Percentiles rank a stretch among this genome's conserved stretches.
phyloP scores from a whole-genome alignment of 2,888 invertebrate species.

The Melieria omissa region DNA sequence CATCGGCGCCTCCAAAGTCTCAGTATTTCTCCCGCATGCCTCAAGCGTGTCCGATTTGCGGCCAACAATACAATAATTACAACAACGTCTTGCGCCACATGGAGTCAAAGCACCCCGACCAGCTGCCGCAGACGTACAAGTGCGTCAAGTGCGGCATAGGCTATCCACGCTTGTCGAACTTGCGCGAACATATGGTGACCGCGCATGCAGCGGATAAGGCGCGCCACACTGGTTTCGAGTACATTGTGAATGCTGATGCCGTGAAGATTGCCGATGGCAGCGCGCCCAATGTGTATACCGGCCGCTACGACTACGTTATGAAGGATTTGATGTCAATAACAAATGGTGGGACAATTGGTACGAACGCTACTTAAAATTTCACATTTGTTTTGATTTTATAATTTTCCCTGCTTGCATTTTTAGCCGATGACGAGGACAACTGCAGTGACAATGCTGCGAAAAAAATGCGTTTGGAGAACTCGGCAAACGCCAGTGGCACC shows the following conservation, averaged over 20 bases:
- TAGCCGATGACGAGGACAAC: conserved; percentile 59
- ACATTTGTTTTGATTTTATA: too few relatives aligned
- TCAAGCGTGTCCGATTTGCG: conserved; percentile 66
- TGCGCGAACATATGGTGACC: conserved; percentile 65
- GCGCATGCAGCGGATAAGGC: conserved; percentile 62
- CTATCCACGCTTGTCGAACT: conserved; percentile 65
- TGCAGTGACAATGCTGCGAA: conserved; percentile 53
- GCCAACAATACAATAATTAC: conserved; percentile 66
- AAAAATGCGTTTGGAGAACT: conserved; percentile 55
- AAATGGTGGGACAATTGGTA: conserved; percentile 63
- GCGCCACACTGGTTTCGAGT: conserved; percentile 61
- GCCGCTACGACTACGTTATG: conserved; percentile 65
- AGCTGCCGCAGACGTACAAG: conserved; percentile 66
- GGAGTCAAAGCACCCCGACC: conserved; percentile 67
- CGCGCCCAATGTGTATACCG: conserved; percentile 58
- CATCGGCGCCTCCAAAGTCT: conserved; percentile 51
- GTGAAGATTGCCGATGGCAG: conserved; percentile 51
- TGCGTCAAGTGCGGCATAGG: conserved; percentile 65
- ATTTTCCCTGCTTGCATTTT: background rate
- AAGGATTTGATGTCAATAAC: conserved; percentile 66
- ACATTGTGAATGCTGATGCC: conserved; percentile 64
- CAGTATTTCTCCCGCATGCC: conserved; percentile 65
- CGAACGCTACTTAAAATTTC: conserved; percentile 34
- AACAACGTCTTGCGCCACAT: conserved; percentile 67
- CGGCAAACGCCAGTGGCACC: conserved; percentile 20